These are phyloP conservation scores for Condylostylus longicornis DNA, from an alignment of 1,140 invertebrate genomes.

Conservation along the genomic window DNA sequence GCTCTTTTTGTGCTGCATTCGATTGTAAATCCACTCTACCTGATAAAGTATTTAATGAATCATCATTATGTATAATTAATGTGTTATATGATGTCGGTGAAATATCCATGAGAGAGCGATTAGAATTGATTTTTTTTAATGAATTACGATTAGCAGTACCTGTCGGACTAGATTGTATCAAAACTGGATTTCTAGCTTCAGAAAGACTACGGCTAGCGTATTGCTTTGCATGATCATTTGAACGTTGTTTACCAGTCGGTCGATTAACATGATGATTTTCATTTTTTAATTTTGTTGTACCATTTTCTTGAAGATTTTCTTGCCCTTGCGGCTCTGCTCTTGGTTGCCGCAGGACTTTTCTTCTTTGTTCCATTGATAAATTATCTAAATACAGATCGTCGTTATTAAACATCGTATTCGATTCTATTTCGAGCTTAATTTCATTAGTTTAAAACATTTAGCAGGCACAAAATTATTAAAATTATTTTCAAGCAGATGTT, in stretches of 20 bases:
- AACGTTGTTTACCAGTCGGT: too few species aligned
- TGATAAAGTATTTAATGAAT: constrained; percentile 10
- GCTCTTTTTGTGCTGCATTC: neutral
- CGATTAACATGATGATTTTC: too few species aligned
- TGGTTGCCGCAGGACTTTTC: constrained; percentile 64
- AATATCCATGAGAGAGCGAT: constrained; percentile 55
- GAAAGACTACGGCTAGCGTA: constrained; percentile 7
- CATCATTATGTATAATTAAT: constrained; percentile 60
- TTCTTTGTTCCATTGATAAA: constrained; percentile 68
- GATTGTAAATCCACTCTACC: constrained; percentile 1
- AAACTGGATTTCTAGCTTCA: constrained; percentile 5
- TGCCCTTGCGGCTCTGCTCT: constrained; percentile 85
- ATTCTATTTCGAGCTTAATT: too few species aligned
- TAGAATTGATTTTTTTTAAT: constrained; percentile 54
- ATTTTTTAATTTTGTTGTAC: constrained; percentile 30
- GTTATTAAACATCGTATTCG: too few species aligned
- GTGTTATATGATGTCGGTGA: constrained; percentile 66
- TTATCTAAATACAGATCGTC: too few species aligned
- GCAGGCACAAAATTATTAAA: too few species aligned
- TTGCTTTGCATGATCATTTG: too few species aligned
- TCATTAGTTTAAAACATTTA: too few species aligned
- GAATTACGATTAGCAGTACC: constrained; percentile 43
- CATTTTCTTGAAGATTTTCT: constrained; percentile 49
- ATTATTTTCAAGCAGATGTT: too few species aligned
- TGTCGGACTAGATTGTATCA: too few species aligned